Evolutionary conservation across 2,888 invertebrate genomes (phyloP).

Genomic region (Drosophila heteroneura): DNA sequence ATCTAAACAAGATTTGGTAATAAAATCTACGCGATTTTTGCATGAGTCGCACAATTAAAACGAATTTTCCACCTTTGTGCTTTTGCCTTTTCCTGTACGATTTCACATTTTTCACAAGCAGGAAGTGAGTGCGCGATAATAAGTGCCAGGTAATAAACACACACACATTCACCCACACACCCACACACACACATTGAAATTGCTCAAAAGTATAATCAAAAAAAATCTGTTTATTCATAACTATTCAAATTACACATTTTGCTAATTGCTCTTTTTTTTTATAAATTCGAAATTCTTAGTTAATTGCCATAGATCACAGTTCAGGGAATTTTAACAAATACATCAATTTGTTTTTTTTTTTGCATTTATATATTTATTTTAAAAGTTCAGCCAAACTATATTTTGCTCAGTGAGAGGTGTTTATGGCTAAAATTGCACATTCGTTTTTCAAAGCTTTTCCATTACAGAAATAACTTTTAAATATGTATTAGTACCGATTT

Average conservation of each 20-base stretch:
- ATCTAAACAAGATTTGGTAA: constrained; percentile 41
- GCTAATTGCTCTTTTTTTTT: constrained; percentile 1
- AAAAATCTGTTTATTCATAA: neutral
- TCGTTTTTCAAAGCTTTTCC: neutral
- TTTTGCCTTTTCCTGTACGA: constrained; percentile 9
- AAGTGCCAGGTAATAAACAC: constrained; percentile 9
- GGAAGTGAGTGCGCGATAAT: constrained; percentile 41
- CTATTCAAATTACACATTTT: constrained; percentile 20
- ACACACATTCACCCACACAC: neutral
- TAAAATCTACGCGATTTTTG: constrained; percentile 18
- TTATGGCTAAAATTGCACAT: neutral
- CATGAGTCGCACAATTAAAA: constrained; percentile 51
- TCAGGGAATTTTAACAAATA: neutral
- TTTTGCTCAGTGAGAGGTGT: neutral
- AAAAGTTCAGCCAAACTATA: neutral
- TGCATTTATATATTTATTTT: neutral
- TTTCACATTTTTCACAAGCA: constrained; percentile 33
- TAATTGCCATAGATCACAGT: neutral
- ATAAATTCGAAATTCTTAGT: neutral
- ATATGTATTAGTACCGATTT: neutral
- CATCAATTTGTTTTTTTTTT: neutral
- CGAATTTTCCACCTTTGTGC: constrained; percentile 10
- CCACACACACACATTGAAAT: neutral
- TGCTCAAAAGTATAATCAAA: neutral
- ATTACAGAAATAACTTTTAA: neutral